A percentile compares a stretch with the other conserved stretches of the same genome.
Conservation (phyloP, 2,797 vertebrate species). For the Coregonus ussuriensis region DNA sequence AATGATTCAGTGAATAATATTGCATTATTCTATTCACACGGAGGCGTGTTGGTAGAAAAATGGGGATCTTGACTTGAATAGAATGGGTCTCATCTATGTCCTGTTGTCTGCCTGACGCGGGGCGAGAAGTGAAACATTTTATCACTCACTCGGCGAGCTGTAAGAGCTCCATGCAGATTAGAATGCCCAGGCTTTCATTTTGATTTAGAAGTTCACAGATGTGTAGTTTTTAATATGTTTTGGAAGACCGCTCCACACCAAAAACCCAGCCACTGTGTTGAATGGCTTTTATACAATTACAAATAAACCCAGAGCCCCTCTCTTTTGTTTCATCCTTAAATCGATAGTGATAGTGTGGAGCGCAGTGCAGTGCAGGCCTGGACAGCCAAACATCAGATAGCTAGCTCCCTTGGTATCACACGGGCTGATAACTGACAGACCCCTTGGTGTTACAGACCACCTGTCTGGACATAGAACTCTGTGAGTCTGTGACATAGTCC, state of each 20-base stretch:
- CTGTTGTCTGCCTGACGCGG: constrained; percentile 47
- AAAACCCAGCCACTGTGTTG: constrained; percentile 36
- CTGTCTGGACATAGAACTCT: background rate
- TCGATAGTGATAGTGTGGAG: constrained; percentile 1
- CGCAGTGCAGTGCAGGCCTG: background rate
- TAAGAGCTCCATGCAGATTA: constrained; percentile 55
- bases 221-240: constrained; percentile 59
- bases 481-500: background rate
- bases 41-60: constrained; percentile 16
- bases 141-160: constrained; percentile 50
- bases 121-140: constrained; percentile 49
- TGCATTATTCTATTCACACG: background rate
- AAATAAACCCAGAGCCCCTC: constrained; percentile 31
- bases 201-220: constrained; percentile 55
- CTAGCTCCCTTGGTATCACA: background rate
- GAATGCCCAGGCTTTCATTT: constrained; percentile 48
- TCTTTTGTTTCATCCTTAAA: background rate
- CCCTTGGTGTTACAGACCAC: background rate
- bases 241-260: constrained; percentile 43
- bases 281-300: constrained; percentile 46
- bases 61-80: constrained; percentile 29
- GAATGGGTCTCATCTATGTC: constrained; percentile 47
- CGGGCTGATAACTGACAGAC: background rate
- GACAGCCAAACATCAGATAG: constrained; percentile 1
- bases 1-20: constrained; percentile 27